Conservation (phyloP, 1,140 invertebrate species). For the Brachionus plicatilis region DNA sequence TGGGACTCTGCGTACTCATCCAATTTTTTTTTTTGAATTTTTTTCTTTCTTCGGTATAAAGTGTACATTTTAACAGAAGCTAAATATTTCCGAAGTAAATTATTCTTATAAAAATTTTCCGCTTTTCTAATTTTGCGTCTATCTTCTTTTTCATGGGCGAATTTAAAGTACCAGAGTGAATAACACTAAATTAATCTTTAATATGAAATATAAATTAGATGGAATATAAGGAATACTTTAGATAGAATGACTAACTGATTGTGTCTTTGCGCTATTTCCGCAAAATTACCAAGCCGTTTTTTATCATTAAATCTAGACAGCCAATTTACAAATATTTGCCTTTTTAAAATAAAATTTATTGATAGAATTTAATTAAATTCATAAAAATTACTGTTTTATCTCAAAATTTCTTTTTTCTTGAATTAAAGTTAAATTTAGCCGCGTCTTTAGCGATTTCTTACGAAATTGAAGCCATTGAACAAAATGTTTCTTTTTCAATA, state of each 20-base stretch:
- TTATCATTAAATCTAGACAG: background rate
- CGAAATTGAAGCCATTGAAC: background rate
- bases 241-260: background rate
- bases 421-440: background rate
- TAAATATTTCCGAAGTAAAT: background rate
- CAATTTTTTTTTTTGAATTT: slow-evolving; percentile 31
- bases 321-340: background rate
- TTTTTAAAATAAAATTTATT: background rate
- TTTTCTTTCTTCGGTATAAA: slow-evolving; percentile 34
- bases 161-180: background rate
- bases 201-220: background rate
- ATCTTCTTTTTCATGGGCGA: slow-evolving; percentile 16
- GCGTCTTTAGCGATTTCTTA: background rate
- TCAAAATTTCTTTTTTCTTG: background rate
- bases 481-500: background rate
- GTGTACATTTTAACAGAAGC: slow-evolving; percentile 13
- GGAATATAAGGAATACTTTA: background rate
- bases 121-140: background rate
- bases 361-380: background rate
- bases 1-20: slow-evolving; percentile 24
- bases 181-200: background rate
- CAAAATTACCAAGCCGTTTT: background rate
- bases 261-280: background rate
- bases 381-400: background rate
- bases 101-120: background rate